phyloP scores from a whole-genome alignment of 2,888 invertebrate species.

The Gymnoscelis rufifasciata region DNA sequence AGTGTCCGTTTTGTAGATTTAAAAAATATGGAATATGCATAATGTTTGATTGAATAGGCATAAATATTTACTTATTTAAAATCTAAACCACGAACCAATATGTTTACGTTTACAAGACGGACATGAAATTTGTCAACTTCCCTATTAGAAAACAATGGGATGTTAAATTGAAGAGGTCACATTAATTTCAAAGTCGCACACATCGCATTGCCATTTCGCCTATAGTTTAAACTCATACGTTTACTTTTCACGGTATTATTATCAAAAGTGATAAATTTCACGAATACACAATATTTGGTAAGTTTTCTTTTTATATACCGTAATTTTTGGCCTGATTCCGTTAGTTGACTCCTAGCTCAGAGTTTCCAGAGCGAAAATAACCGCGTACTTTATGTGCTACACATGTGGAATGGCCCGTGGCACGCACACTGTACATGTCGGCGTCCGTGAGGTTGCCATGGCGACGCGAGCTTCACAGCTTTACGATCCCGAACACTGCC shows the following conservation, averaged over 20 bases:
- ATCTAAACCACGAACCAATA: too few relatives aligned
- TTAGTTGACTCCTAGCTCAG: conserved; percentile 9
- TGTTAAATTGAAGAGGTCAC: neutral
- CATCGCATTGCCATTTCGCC: conserved; percentile 57
- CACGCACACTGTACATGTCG: conserved; percentile 52
- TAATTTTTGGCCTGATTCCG: neutral
- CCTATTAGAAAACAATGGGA: too few relatives aligned
- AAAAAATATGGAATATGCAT: too few relatives aligned
- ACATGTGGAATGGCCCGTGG: conserved; percentile 45
- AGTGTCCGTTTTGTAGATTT: too few relatives aligned
- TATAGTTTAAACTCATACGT: neutral
- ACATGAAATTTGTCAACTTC: too few relatives aligned
- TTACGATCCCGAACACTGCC: conserved; percentile 13
- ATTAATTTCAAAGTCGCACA: conserved; percentile 11
- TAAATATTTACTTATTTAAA: too few relatives aligned
- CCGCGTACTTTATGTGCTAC: conserved; percentile 20
- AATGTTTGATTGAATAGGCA: too few relatives aligned
- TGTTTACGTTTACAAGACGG: too few relatives aligned
- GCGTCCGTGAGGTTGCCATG: conserved; percentile 47
- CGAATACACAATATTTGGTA: too few relatives aligned
- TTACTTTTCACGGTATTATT: too few relatives aligned
- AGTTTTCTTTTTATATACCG: neutral
- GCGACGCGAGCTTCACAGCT: conserved; percentile 40
- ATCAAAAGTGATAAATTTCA: too few relatives aligned
- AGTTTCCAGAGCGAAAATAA: conserved; percentile 16